Evolutionary conservation across 1,140 invertebrate genomes (phyloP), one percentile per base, ranked within the genome.

Genomic region (Coptotermes formosanus): DNA sequence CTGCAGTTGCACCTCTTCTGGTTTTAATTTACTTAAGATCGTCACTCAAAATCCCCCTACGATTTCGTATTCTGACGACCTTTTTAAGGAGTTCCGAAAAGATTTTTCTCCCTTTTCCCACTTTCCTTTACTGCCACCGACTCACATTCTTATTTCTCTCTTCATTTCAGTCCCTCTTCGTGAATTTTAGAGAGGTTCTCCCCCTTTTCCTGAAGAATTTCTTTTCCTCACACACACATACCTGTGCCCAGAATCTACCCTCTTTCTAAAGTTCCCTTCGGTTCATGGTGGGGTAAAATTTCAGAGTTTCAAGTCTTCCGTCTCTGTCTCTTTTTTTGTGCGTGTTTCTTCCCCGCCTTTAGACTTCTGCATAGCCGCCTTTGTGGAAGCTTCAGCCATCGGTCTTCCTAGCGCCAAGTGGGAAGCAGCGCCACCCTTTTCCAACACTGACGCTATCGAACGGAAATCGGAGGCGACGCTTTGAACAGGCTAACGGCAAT

Each of bases 381-480:
- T 30, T 75, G 64, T 25, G 25, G 64, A n/a, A 25, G 64, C n/a
- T 75, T 30, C 64, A 75, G n/a, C 64, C 64, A 75, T 75, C 64
- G 64, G 8, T 75, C 64, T 75, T 75, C 64, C 16, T 75, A 0
- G 64, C 64, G 64, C 64, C 64, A 25, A 75, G 64, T n/a, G 64
- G 25, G 64, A 75, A 30, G 64, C 64, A n/a, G 2, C 64, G n/a
- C 25, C 64, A 75, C 64, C 25, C 64, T 75, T 75, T 75, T 30
- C 64, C 64, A 14, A 30, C 64, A 30, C 64, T 30, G 64, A 75
- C 64, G n/a, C 64, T 75, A 75, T 75, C 64, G 64, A 75, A 75
- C 64, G 64, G 64, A 75, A 75, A 75, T 75, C 64, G 64, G 64
- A 75, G 64, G 64, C 64, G 64, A 75, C 64, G 25, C n/a, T 75